A percentile compares a stretch with the other conserved stretches of the same genome.
These are phyloP conservation scores for Copsychus sechellarum DNA, from an alignment of 2,113 vertebrate genomes.

Conservation along the genomic window DNA sequence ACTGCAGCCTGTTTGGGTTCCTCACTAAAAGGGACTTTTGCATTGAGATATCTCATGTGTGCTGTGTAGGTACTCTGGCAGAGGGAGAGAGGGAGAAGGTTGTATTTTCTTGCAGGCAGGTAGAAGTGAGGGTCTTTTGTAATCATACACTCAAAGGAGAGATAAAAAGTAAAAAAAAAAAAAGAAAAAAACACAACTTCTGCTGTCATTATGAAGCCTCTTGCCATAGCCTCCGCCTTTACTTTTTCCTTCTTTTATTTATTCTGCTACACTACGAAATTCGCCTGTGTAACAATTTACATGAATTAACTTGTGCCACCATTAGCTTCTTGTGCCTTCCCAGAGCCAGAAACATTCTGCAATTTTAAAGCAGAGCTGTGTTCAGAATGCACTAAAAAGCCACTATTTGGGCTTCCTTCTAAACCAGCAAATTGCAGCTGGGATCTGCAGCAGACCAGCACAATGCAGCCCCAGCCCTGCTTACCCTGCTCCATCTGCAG, in stretches of 20 bases:
- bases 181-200: neutral
- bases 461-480: conserved; percentile 5
- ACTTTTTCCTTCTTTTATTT: neutral
- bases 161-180: neutral
- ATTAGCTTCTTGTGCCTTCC: neutral
- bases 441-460: conserved; percentile 14
- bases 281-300: neutral
- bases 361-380: neutral
- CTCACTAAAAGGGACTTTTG: neutral
- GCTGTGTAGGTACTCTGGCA: neutral
- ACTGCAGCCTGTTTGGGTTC: neutral
- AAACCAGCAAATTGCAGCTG: conserved; percentile 16
- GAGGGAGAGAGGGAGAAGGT: neutral
- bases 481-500: conserved; percentile 61
- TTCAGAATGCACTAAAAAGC: neutral
- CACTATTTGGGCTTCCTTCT: neutral
- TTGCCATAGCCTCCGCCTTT: neutral
- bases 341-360: neutral
- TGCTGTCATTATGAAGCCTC: neutral
- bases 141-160: neutral
- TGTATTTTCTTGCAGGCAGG: neutral
- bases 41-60: neutral
- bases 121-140: neutral
- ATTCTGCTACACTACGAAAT: neutral
- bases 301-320: neutral